Base-by-base conservation (phyloP, 2,888 invertebrate genomes). In the Prostheceraeus crozeri region DNA sequence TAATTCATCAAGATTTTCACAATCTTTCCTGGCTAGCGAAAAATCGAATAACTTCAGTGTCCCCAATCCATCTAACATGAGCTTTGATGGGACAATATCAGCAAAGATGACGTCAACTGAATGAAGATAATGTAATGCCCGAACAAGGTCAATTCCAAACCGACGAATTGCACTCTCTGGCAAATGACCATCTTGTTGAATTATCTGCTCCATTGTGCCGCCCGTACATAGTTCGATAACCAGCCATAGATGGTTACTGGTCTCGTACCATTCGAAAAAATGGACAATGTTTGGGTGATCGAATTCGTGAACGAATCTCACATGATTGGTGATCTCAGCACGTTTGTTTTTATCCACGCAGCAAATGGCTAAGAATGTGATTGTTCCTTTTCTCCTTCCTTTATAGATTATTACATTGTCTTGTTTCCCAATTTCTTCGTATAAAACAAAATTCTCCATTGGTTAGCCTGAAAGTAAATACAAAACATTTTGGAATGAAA, bases 251-350 rank as follows among this genome's bases (percentile, higher is more conserved):
- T 77, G 76, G 62, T 76, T 76, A 60, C 71, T 74, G 1, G 77
- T 77, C 62, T 77, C 77, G 64, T 77, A 77, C 77, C 77, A 77
- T 60, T 77, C 77, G 62, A 72, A 70, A 65, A 76, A 77, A 65
- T 70, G 69, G 4, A 76, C 74, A 11, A 77, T 68, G 65, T 76
- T 73, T 4, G 65, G 63, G 64, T 76, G 75, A 35, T 69, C 67
- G 10, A 76, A 70, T 63, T 75, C 75, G 68, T 76, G 74, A 3
- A 73, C 75, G 69, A 76, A 70, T 23, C 76, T 68, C 6, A 76
- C 76, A 74, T 76, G 72, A 60, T 77, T 77, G 25, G 76, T 76
- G 3, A 77, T 71, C 62, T 74, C 70, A 40, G 73, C 69, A 40
- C 76, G 62, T 59, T 72, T 71, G 59, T 69, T 70, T 66, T 77